Evolutionary conservation across 2,888 invertebrate species (phyloP), one percentile per base, ranked within the genome.

Genomic region (Anaspis maculata): DNA sequence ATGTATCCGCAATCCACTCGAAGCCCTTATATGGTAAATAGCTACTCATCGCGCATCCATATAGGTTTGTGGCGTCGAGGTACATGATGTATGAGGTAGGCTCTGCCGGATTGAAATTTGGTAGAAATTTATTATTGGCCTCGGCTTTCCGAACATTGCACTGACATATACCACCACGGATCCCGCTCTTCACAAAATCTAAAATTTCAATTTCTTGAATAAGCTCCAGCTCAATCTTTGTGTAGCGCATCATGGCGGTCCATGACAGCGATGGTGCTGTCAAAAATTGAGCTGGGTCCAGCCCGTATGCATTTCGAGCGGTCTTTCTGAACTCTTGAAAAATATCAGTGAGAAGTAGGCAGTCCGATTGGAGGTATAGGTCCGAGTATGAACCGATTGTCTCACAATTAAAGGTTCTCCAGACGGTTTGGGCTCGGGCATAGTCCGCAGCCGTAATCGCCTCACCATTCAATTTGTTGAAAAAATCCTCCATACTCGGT

Each of bases 11-110:
- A n/a, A n/a, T n/a, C 96, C 13, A 95, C 95, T 40, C 94, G 95
- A 69, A 95, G 95, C 69, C 92, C 92, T 0, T 95, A 91, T 59
- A 69, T 95, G 44, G 89, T 89, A 53, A 89, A 90, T 54, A 74
- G 78, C 37, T 71, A 72, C n/a, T 69, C 74, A 38, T 38, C 2
- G 38, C 34, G 27, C 30, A 33, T 1, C 38, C 38, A 3, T 11
- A 16, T 6, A 38, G 24, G 19, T 38, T 38, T 11, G n/a, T 76
- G 77, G 40, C 79, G 77, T 41, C 79, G 7, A 38, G 16, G 25
- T 34, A 31, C 7, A 38, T 16, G 21, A 38, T 22, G 16, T 30
- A 38, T 13, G 13, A 32, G 0, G 7, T n/a, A 12, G 37, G 33
- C 33, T 44, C 39, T 6, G 9, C 12, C 7, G 15, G 3, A 23